These are phyloP conservation scores for Odocoileus hemionus DNA, from an alignment of 2,113 vertebrate genomes.

Conservation along the genomic window DNA sequence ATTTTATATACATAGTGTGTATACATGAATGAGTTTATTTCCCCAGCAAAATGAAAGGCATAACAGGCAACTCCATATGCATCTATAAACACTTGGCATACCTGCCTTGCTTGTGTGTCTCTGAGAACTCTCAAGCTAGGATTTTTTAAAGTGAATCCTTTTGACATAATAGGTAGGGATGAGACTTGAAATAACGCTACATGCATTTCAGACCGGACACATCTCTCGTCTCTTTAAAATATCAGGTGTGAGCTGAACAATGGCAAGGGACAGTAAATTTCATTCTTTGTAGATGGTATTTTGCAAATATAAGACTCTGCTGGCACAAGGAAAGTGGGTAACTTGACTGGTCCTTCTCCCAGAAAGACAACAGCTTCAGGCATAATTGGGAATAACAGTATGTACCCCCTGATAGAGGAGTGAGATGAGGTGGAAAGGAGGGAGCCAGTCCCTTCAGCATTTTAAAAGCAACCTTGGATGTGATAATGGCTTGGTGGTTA, in stretches of 20 bases:
- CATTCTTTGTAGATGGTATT: background rate
- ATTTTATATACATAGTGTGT: background rate
- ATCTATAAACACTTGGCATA: background rate
- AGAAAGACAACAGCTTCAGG: background rate
- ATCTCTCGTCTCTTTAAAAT: background rate
- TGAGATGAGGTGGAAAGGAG: background rate
- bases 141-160: background rate
- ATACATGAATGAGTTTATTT: background rate
- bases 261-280: background rate
- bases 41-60: background rate
- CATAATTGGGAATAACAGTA: too few species aligned
- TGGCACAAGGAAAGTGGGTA: background rate
- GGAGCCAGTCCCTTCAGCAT: background rate
- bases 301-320: background rate
- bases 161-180: background rate
- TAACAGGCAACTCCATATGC: background rate
- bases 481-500: background rate
- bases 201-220: background rate
- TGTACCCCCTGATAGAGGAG: background rate
- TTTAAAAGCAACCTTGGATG: background rate
- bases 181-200: background rate
- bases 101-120: background rate
- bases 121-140: background rate
- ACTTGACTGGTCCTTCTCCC: background rate
- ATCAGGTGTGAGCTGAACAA: background rate